These are phyloP conservation scores for Nyctalus aviator DNA, from an alignment of 2,797 vertebrate species.

Conservation along the genomic window DNA sequence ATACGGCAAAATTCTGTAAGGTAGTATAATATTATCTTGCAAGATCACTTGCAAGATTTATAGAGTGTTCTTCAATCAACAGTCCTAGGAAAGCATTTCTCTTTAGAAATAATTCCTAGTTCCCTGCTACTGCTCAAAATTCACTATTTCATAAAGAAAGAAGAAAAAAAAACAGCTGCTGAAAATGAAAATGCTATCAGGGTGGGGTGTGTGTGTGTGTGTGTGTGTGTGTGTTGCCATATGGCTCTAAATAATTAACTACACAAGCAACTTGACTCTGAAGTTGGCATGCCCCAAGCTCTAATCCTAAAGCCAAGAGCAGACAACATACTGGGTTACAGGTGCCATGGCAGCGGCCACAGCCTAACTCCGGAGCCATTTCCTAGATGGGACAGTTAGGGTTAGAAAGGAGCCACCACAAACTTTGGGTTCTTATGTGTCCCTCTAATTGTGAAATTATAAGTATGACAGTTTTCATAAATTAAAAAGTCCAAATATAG, in stretches of 20 bases:
- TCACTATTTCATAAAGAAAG: conserved; percentile 18
- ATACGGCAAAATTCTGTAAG: neutral
- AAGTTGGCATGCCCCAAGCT: neutral
- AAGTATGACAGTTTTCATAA: neutral
- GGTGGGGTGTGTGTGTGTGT: neutral
- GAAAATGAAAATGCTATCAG: conserved; percentile 28
- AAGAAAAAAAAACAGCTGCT: neutral
- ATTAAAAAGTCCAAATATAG: neutral
- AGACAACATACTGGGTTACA: neutral
- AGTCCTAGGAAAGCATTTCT: neutral
- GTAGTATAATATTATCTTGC: neutral
- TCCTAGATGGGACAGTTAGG: neutral
- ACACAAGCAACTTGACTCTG: neutral
- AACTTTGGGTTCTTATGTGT: neutral
- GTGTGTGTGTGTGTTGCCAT: neutral
- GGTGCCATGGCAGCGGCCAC: neutral
- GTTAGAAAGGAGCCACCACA: neutral
- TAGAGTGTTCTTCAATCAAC: neutral
- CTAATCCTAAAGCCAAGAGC: neutral
- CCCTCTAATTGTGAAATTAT: neutral
- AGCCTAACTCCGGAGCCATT: neutral
- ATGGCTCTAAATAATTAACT: conserved; percentile 24
- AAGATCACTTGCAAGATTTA: neutral
- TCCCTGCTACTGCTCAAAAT: neutral
- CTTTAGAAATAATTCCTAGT: conserved; percentile 5